phyloP scores from a whole-genome alignment of 1,140 invertebrate species.

The Dolichoris vasculosae region DNA sequence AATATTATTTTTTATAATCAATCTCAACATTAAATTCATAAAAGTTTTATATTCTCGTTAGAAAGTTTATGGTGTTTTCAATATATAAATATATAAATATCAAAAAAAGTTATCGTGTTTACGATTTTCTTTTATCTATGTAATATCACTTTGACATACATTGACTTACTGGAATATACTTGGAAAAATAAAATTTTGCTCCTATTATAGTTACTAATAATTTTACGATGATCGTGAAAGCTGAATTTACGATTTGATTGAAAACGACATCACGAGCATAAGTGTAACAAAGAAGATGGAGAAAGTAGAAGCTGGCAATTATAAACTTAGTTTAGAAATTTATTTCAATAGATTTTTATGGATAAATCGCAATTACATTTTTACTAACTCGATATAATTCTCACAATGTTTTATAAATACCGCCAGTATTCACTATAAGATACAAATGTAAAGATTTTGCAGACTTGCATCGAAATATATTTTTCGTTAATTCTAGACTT shows the following conservation, averaged over 20 bases:
- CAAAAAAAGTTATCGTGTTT: not conserved
- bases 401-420: not conserved
- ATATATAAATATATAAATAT: not conserved
- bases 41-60: not conserved
- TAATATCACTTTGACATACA: not conserved
- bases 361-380: not conserved
- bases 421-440: no score
- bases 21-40: no score
- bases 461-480: no score
- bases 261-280: not conserved
- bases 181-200: not conserved
- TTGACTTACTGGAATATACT: not conserved
- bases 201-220: not conserved
- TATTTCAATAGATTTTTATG: not conserved
- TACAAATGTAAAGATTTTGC: no score
- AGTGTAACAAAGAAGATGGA: slow-evolving; percentile 27
- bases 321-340: not conserved
- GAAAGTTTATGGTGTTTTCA: not conserved
- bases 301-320: slow-evolving; percentile 18
- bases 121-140: not conserved
- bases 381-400: not conserved
- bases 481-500: no score
- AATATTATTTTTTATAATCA: no score
- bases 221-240: slow-evolving; percentile 21
- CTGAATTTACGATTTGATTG: slow-evolving; percentile 24